Evolutionary conservation across 2,888 invertebrate genomes (phyloP).

Genomic region (Ectobius pallidus): DNA sequence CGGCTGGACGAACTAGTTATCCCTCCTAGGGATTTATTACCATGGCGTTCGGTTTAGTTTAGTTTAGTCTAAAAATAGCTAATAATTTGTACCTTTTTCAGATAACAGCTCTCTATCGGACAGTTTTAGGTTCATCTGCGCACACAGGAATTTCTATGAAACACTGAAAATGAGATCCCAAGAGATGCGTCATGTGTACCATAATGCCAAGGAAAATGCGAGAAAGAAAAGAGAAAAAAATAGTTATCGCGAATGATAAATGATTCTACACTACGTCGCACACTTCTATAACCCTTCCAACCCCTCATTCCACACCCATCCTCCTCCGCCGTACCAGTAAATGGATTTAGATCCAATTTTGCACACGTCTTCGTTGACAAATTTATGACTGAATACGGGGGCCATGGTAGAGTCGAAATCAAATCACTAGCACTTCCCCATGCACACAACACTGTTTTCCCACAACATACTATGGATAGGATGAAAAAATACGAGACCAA

Average conservation of each 20-base stretch:
- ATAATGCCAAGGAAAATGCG: not conserved
- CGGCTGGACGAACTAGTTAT: no score
- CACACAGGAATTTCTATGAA: not conserved
- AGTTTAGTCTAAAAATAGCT: no score
- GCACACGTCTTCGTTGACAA: slow-evolving; percentile 29
- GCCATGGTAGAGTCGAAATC: slow-evolving; percentile 25
- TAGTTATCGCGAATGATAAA: slow-evolving; percentile 13
- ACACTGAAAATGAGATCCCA: slow-evolving; percentile 1
- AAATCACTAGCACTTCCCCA: slow-evolving; percentile 16
- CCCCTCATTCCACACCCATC: not conserved
- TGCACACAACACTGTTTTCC: not conserved
- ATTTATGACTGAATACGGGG: slow-evolving; percentile 19
- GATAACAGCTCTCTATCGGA: no score
- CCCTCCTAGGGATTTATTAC: no score
- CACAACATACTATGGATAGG: not conserved
- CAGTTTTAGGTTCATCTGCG: no score
- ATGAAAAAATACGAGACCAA: slow-evolving; percentile 19
- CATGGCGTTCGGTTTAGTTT: no score
- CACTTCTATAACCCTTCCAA: slow-evolving; percentile 5
- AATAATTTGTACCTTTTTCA: no score
- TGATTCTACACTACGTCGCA: not conserved
- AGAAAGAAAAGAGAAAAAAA: not conserved
- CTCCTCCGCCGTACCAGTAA: slow-evolving; percentile 10
- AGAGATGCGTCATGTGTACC: not conserved
- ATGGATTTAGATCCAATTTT: slow-evolving; percentile 32